Conservation (phyloP, 2,888 invertebrate genomes). For the Sylvicola cinctus region DNA sequence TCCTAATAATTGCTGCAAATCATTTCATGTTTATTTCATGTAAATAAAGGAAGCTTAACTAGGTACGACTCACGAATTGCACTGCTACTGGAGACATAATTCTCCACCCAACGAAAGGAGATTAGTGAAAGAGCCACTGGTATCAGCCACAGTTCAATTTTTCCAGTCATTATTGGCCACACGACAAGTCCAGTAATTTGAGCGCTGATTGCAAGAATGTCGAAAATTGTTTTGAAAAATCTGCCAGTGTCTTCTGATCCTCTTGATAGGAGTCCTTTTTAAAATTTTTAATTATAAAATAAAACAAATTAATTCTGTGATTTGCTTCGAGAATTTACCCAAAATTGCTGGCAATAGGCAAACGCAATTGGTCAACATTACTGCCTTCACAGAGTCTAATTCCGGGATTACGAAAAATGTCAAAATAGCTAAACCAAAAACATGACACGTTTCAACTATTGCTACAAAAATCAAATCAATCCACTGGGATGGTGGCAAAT, state of each 20-base stretch:
- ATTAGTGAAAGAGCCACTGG: constrained; percentile 42
- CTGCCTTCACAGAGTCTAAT: constrained; percentile 59
- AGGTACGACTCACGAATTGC: constrained; percentile 3
- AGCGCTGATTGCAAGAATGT: constrained; percentile 36
- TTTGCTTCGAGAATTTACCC: constrained; percentile 25
- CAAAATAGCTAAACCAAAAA: constrained; percentile 55
- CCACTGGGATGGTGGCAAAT: constrained; percentile 32
- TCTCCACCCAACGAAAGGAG: constrained; percentile 73
- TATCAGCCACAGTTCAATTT: constrained; percentile 33
- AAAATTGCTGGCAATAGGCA: constrained; percentile 63
- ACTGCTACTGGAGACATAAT: constrained; percentile 35
- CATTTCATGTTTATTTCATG: too few relatives aligned
- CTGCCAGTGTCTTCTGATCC: constrained; percentile 14
- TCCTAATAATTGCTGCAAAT: constrained; percentile 12
- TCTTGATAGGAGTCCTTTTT: constrained; percentile 5
- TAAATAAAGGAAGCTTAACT: too few relatives aligned
- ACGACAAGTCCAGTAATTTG: constrained; percentile 46
- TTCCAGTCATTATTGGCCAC: constrained; percentile 39
- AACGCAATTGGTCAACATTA: constrained; percentile 67
- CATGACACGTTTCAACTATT: constrained; percentile 51
- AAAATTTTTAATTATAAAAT: too few relatives aligned
- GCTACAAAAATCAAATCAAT: constrained; percentile 35
- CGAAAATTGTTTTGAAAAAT: constrained; percentile 27
- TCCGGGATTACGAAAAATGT: constrained; percentile 58
- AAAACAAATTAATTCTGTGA: constrained; percentile 1